Conservation (phyloP, 2,797 vertebrate genomes). For the Channallabes apus region DNA sequence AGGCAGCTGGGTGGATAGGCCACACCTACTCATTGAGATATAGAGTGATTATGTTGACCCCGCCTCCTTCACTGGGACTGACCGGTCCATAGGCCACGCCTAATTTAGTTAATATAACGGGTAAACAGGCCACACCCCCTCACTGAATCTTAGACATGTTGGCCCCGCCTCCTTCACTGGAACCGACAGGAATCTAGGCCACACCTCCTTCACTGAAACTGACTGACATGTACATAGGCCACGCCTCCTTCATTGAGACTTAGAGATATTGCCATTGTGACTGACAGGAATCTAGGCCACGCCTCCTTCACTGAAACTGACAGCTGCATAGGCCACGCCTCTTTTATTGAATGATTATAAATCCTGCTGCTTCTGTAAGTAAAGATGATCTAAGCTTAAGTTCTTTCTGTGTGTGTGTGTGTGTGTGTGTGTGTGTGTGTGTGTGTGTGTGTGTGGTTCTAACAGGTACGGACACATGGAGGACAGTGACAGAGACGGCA, state of each 20-base stretch:
- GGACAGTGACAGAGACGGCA: conserved; percentile 56
- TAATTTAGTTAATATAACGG: background rate
- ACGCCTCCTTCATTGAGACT: background rate
- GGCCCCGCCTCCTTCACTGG: background rate
- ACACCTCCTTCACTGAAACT: background rate
- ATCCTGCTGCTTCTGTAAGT: background rate
- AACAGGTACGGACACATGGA: conserved; percentile 73
- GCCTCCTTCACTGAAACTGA: background rate
- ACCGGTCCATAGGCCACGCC: background rate
- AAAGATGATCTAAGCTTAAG: background rate
- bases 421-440: conserved; percentile 60
- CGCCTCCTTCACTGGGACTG: background rate
- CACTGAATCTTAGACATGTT: background rate
- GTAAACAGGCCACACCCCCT: background rate
- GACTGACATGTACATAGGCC: background rate
- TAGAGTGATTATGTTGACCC: background rate
- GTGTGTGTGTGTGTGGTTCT: conserved; percentile 10
- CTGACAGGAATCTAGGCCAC: background rate
- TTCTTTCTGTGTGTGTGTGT: background rate
- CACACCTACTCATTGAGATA: background rate
- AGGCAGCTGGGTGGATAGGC: background rate
- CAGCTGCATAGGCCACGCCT: background rate
- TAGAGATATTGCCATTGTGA: too few relatives aligned
- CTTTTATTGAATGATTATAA: background rate
- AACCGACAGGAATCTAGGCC: background rate